Base-by-base conservation (phyloP, 2,797 vertebrate species). In the Myiotriccus ornatus region DNA sequence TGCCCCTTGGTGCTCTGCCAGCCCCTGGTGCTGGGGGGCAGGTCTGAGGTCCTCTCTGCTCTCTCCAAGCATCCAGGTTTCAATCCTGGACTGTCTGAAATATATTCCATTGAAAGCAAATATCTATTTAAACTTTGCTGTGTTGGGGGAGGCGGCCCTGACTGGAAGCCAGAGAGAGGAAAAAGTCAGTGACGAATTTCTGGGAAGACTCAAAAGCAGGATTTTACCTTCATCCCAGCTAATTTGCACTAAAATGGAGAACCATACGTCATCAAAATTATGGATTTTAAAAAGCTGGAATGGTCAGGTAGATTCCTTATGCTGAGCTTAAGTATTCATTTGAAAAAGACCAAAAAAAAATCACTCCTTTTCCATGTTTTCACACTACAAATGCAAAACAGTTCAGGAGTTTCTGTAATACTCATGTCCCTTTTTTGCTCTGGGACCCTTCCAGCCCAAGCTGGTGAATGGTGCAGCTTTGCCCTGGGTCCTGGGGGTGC, bases 21-120 rank as follows among this genome's bases (percentile, higher is more conserved):
- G 52, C 14, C 49, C 11, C 4, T 0, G 9, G 12, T 5, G 3
- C 4, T 5, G 12, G 7, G 22, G 3, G 6, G 16, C 16, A 53
- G 30, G 12, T 27, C 15, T 27, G 44, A 41, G 18, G 30, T 27
- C 16, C 44, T 37, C 52, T 18, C 32, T 32, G 60, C 39, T 79
- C 9, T 11, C 41, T 53, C 73, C 1, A 4, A 60, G 21, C 46
- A 43, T 5, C 15, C n/a, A 62, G 9, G 3, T 62, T 87, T 68
- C 8, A 6, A 57, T 57, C 30, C 47, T 44, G 46, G 22, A 30
- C 24, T 50, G 27, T 34, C 47, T 77, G 24, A 77, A 73, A 46
- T 37, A 14, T 8, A 46, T 50, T 30, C 59, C 22, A 47, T 43
- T 35, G 68, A 57, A 83, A 75, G 9, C 3, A 49, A 39, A 4